Evolutionary conservation across 2,888 invertebrate species (phyloP).

Genomic region (Bedellia somnulentella): DNA sequence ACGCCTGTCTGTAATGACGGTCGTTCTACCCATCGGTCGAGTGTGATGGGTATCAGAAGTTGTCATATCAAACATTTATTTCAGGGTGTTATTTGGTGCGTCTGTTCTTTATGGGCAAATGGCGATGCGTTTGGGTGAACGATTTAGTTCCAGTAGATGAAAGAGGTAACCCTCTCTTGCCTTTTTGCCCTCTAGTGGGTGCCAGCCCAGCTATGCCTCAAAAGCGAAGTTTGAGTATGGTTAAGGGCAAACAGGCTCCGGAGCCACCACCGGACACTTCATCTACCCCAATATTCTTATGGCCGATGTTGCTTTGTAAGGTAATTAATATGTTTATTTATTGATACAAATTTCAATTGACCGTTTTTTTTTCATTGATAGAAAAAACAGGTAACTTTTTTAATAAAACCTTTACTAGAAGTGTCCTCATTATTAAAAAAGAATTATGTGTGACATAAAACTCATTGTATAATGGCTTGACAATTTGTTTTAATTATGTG

Average conservation of each 20-base stretch:
- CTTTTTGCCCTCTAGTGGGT: slow-evolving; percentile 41
- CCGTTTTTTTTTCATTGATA: no score
- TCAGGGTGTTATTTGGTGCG: slow-evolving; percentile 47
- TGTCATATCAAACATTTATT: no score
- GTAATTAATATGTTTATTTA: slow-evolving; percentile 18
- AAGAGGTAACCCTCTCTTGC: slow-evolving; percentile 32
- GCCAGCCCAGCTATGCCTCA: not conserved
- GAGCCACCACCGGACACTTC: slow-evolving; percentile 17
- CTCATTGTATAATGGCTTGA: not conserved
- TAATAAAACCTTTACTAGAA: no score
- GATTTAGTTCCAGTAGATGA: slow-evolving; percentile 45
- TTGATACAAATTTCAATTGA: no score
- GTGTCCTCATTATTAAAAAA: no score
- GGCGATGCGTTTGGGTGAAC: slow-evolving; percentile 49
- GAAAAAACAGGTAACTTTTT: no score
- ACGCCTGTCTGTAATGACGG: no score
- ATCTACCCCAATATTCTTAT: slow-evolving; percentile 26
- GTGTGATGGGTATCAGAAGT: no score
- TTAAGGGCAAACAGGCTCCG: slow-evolving; percentile 16
- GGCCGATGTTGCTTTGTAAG: slow-evolving; percentile 46
- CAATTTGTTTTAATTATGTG: not conserved
- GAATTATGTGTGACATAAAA: no score
- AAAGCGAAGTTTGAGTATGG: not conserved
- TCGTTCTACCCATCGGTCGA: no score
- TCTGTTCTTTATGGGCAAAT: slow-evolving; percentile 36